Conservation (phyloP, 92 coral and sea anemone species). For the Epizoanthus ramosus region DNA sequence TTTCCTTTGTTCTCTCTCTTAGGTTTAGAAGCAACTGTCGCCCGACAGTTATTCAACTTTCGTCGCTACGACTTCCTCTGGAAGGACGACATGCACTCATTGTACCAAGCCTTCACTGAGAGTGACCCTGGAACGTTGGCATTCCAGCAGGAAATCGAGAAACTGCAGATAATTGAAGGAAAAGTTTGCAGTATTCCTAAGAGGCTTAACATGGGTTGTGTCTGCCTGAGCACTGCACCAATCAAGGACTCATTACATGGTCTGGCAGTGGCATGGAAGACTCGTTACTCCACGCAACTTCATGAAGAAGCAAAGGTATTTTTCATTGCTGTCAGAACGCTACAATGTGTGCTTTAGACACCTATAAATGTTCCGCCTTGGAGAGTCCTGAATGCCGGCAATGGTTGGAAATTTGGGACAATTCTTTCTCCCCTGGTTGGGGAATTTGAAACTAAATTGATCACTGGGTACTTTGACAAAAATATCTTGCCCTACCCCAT, state of each 20-base stretch:
- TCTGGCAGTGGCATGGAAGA: slow-evolving; percentile 97
- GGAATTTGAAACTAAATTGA: too few species aligned
- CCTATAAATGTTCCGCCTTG: too few species aligned
- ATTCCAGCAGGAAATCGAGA: slow-evolving; percentile 87
- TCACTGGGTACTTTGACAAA: too few species aligned
- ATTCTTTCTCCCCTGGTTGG: too few species aligned
- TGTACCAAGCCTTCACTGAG: slow-evolving; percentile 92
- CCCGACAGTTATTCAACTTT: slow-evolving; percentile 88
- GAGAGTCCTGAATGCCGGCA: too few species aligned
- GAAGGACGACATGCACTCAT: slow-evolving; percentile 97
- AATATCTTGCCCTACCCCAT: too few species aligned
- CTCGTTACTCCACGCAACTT: slow-evolving; percentile 90
- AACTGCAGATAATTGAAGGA: slow-evolving; percentile 83
- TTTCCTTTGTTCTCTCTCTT: not conserved
- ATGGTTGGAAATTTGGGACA: too few species aligned
- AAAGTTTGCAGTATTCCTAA: slow-evolving; percentile 83
- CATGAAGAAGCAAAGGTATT: slow-evolving; percentile 96
- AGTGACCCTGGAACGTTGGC: slow-evolving; percentile 85
- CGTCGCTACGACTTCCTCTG: slow-evolving; percentile 97
- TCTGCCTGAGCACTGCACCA: slow-evolving; percentile 90
- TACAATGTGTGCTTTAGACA: too few species aligned
- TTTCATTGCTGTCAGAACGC: too few species aligned
- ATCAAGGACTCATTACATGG: slow-evolving; percentile 98
- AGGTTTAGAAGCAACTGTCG: slow-evolving; percentile 92
- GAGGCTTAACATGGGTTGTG: slow-evolving; percentile 79